phyloP scores from a whole-genome alignment of 2,888 invertebrate genomes.

The Tethea ocularis region DNA sequence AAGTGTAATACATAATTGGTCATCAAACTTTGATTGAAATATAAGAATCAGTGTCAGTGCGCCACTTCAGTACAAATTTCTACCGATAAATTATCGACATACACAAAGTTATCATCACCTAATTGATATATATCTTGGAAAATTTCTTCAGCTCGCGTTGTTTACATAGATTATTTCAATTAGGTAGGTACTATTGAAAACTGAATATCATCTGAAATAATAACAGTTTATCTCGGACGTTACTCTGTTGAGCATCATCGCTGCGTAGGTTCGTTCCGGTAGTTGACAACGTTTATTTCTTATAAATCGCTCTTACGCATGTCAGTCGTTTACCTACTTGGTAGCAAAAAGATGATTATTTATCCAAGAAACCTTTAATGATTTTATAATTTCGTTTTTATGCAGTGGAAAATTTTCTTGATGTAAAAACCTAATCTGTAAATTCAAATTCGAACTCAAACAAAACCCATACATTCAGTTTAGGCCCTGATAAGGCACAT shows the following conservation, averaged over 20 bases:
- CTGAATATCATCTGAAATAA: not conserved
- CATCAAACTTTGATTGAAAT: too few species aligned
- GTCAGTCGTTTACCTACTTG: conserved; percentile 13
- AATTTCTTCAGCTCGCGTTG: not conserved
- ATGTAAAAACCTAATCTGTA: not conserved
- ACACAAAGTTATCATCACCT: too few species aligned
- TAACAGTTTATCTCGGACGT: not conserved
- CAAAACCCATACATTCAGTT: too few species aligned
- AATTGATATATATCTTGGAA: not conserved
- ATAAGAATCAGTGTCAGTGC: too few species aligned
- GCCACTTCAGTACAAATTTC: too few species aligned
- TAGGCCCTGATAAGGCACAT: too few species aligned
- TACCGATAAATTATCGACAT: too few species aligned
- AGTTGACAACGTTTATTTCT: conserved; percentile 21
- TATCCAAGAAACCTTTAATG: not conserved
- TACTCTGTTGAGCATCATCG: not conserved
- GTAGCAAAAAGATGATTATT: not conserved
- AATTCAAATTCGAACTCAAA: not conserved
- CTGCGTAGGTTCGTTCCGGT: conserved; percentile 27
- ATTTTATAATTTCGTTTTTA: not conserved
- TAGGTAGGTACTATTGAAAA: not conserved
- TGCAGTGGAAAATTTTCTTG: not conserved
- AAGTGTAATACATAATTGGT: too few species aligned
- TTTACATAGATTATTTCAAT: not conserved
- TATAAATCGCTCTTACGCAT: conserved; percentile 30